A percentile compares a stretch with the other conserved stretches of the same genome.
Evolutionary conservation across 2,113 vertebrate species (phyloP).

Genomic region (Oryzias melastigma): DNA sequence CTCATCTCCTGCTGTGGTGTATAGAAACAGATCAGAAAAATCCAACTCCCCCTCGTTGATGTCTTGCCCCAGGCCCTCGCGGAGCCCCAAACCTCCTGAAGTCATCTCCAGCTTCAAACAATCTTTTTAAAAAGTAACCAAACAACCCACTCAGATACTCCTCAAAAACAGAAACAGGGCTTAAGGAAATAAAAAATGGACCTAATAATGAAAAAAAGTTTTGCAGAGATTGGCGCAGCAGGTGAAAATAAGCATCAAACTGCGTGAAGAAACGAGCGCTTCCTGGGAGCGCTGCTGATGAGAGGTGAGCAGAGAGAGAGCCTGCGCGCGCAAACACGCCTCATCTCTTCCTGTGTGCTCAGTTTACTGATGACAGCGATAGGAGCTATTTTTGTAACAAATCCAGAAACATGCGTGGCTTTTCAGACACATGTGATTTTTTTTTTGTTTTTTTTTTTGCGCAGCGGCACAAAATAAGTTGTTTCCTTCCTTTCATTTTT

Average conservation of each 20-base stretch:
- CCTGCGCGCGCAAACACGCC: conserved; percentile 7
- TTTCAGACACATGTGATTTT: too few relatives aligned
- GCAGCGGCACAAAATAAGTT: too few relatives aligned
- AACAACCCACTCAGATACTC: background rate
- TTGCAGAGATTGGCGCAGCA: conserved; percentile 8
- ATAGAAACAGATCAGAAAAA: conserved; percentile 88
- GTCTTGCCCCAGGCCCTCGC: conserved; percentile 46
- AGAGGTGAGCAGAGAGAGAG: conserved; percentile 17
- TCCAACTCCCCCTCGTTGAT: conserved; percentile 86
- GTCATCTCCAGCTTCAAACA: conserved; percentile 68
- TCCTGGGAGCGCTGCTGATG: conserved; percentile 56
- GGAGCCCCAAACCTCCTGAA: conserved; percentile 67
- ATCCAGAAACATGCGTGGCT: too few relatives aligned
- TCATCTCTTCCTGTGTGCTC: conserved; percentile 27
- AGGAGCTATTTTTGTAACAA: too few relatives aligned
- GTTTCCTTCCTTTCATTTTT: too few relatives aligned
- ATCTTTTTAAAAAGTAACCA: background rate
- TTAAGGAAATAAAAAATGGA: background rate
- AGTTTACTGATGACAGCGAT: too few relatives aligned
- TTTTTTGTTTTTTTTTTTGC: too few relatives aligned
- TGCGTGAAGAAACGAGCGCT: conserved; percentile 15
- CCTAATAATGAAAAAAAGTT: background rate
- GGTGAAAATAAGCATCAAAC: conserved; percentile 22
- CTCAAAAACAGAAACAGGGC: background rate
- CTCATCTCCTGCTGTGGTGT: conserved; percentile 68